A percentile compares a stretch with the other conserved stretches of the same genome.
Evolutionary conservation across 2,113 vertebrate genomes (phyloP).

Genomic region (Leucopsar rothschildi): DNA sequence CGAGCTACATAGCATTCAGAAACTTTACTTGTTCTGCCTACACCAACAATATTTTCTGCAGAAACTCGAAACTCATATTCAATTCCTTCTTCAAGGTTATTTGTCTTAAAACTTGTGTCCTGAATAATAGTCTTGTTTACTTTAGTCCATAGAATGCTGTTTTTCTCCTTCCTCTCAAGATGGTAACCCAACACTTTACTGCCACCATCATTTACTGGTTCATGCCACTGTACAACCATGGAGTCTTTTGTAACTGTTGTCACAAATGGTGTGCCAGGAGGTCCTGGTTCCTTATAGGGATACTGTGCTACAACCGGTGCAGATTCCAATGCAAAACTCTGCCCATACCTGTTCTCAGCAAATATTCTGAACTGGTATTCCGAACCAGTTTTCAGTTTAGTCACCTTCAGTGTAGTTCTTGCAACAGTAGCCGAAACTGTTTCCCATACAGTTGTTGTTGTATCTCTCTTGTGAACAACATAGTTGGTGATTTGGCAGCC

Average conservation of each 20-base stretch:
- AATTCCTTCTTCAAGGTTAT: slow-evolving; percentile 91
- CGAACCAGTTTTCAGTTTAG: slow-evolving; percentile 90
- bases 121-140: slow-evolving; percentile 93
- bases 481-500: slow-evolving; percentile 98
- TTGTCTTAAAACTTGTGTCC: slow-evolving; percentile 87
- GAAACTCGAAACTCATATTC: slow-evolving; percentile 96
- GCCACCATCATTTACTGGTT: slow-evolving; percentile 92
- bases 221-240: slow-evolving; percentile 94
- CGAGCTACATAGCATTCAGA: slow-evolving; percentile 94
- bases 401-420: slow-evolving; percentile 90
- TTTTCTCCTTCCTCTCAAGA: slow-evolving; percentile 95
- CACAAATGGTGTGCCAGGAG: slow-evolving; percentile 94
- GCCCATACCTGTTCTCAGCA: slow-evolving; percentile 95
- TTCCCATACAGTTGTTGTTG: slow-evolving; percentile 90
- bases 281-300: slow-evolving; percentile 95
- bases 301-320: slow-evolving; percentile 87
- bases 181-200: slow-evolving; percentile 92
- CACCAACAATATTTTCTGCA: slow-evolving; percentile 96
- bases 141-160: slow-evolving; percentile 96
- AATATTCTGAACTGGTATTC: slow-evolving; percentile 99
- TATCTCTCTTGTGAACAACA: slow-evolving; percentile 94
- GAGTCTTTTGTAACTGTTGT: slow-evolving; percentile 86
- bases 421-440: slow-evolving; percentile 87
- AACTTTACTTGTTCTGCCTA: slow-evolving; percentile 92
- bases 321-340: slow-evolving; percentile 93